Evolutionary conservation across 2,113 vertebrate species (phyloP).

Genomic region (Ophiodon elongatus): DNA sequence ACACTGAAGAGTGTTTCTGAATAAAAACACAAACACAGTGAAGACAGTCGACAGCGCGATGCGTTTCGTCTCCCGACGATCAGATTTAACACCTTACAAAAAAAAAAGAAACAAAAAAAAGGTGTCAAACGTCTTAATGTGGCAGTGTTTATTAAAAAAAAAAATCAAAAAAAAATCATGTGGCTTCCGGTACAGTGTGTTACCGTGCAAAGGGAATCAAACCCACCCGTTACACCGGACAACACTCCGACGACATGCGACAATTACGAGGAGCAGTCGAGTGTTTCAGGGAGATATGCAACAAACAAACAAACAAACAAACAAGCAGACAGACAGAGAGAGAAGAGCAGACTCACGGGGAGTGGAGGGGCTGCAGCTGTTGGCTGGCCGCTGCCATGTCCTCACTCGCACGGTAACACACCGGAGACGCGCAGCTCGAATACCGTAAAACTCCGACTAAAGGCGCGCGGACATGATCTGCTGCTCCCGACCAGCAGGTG

Average conservation of each 20-base stretch:
- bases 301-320: neutral
- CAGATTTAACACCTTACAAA: neutral
- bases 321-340: neutral
- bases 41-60: neutral
- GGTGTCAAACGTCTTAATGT: neutral
- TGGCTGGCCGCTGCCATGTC: conserved; percentile 8
- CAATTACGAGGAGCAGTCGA: neutral
- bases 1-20: neutral
- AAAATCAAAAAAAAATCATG: too few relatives aligned
- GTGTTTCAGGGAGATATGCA: neutral
- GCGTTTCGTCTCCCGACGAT: neutral
- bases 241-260: neutral
- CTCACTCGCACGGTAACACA: neutral
- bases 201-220: neutral
- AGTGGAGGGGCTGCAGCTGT: neutral
- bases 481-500: neutral
- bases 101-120: neutral
- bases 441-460: conserved; percentile 21
- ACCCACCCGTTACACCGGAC: neutral
- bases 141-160: neutral
- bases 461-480: neutral
- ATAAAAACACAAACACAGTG: neutral
- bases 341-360: conserved; percentile 12
- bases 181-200: neutral
- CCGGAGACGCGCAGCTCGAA: neutral